Evolutionary conservation across 2,113 vertebrate genomes (phyloP).

Genomic region (Acanthisitta chloris): DNA sequence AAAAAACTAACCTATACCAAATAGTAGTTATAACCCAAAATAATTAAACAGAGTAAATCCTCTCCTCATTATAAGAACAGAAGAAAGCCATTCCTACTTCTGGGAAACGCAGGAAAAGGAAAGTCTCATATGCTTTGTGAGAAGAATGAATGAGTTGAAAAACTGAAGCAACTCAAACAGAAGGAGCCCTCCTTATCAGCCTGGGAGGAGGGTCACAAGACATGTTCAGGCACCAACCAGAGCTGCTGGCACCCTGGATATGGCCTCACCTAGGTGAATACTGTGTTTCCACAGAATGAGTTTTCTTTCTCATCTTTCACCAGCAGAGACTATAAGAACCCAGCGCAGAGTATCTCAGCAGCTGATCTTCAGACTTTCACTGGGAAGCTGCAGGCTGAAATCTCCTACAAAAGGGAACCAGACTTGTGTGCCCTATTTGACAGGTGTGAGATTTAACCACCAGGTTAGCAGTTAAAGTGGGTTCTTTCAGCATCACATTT

Average conservation of each 20-base stretch:
- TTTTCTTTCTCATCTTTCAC: background rate
- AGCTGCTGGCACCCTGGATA: background rate
- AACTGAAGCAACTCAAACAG: background rate
- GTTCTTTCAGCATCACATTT: background rate
- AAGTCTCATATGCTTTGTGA: background rate
- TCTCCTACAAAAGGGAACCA: background rate
- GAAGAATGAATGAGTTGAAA: background rate
- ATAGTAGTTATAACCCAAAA: background rate
- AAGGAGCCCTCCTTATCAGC: background rate
- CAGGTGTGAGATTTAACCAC: background rate
- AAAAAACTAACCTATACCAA: background rate
- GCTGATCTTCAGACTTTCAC: background rate
- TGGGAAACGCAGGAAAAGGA: background rate
- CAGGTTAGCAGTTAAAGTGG: background rate
- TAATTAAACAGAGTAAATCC: background rate
- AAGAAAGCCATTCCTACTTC: background rate
- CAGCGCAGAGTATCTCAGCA: background rate
- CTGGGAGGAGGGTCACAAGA: background rate
- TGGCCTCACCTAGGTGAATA: background rate
- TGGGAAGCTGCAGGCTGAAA: background rate
- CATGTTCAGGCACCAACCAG: background rate
- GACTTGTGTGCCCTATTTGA: accelerated
- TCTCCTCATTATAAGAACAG: background rate
- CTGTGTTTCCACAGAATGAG: background rate
- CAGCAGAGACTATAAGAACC: background rate